Base-by-base conservation (phyloP, 2,797 vertebrate genomes). In the Myioborus melanocephalus region DNA sequence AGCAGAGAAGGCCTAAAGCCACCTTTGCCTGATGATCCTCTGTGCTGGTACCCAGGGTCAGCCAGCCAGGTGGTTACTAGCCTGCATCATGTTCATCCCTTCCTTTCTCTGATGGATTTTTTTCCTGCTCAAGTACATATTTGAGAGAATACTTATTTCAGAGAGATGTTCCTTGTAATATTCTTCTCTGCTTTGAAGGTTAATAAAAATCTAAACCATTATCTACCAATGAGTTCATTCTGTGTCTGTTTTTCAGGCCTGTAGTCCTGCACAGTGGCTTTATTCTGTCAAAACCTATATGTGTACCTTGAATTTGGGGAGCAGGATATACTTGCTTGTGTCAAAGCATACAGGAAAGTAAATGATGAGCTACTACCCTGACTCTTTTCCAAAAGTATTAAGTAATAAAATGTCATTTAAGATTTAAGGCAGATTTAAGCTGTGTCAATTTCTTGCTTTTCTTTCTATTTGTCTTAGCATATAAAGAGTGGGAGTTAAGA, bases 101-200 rank as follows among this genome's bases (percentile, higher is more conserved):
- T 88, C 30, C 41, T 41, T 44, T 65, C 43, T 90, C 26, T 77
- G 47, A 22, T 35, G 22, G 37, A 16, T 37, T 63, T 50, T 60
- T 71, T 56, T 27, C 78, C 24, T 86, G 11, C 12, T 56, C 11
- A 32, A 70, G 63, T 53, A 60, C 41, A 12, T 85, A 39, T 53
- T 77, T 60, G 41, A 87, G 43, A 53, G 28, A 56, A 23, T 41
- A 41, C 44, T 77, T 92, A n/a, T 23, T 92, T 93, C 55, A 89
- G 39, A 71, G 53, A 59, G 15, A 28, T 20, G 8, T 59, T 69
- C 4, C 18, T 56, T 65, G 17, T 55, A 50, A 43, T 41, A 21
- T 8, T 84, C 15, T 61, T 71, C 39, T 91, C 39, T 83, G 23
- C 49, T 88, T 76, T 78, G 65, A 75, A 90, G 9, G 9, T 53